Base-by-base conservation (phyloP, 2,797 vertebrate species). In the Premnoplex brunnescens region DNA sequence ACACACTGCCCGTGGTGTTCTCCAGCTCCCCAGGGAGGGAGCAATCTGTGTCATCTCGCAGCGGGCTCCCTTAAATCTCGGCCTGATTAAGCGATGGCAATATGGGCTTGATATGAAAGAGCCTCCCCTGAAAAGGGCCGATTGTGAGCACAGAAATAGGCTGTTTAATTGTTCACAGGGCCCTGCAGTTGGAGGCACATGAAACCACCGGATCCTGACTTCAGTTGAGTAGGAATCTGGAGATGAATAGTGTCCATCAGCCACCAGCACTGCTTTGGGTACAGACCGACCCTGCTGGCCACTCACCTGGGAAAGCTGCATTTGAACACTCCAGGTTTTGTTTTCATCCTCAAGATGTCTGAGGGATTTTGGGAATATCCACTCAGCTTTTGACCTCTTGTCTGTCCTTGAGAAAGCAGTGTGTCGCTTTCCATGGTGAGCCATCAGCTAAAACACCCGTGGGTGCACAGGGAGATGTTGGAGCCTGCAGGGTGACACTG, bases 41-140 rank as follows among this genome's bases (percentile, higher is more conserved):
- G 55, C 76, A 92, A 96, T 96, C 95, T 96, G 91, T 96, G 95
- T 96, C 94, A 96, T 81, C 89, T 95, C 95, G 67, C 91, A 95
- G 94, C 48, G 1, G 94, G 94, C 82, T 93, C 82, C 92, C 89
- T 92, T 89, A 84, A 92, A 95, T 71, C 96, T 89, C 67, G 6
- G 67, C 92, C 92, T 96, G 95, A 96, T 96, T 92, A 97, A 94
- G 91, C 10, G 0, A 30, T 67, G 89, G 66, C 92, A 95, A 79
- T 92, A 95, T 93, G 94, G 89, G 91, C 88, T 73, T 2, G 28
- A 56, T 84, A 75, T 22, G 63, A 90, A 90, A 82, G 73, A 93
- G 85, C 91, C 48, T 90, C 72, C 73, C 83, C 82, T 9, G 8
- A 62, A 80, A 85, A 91, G 82, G 76, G 75, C 20, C 0, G 4